Conservation (phyloP, 2,888 invertebrate genomes). For the Ditylenchus weischeri region DNA sequence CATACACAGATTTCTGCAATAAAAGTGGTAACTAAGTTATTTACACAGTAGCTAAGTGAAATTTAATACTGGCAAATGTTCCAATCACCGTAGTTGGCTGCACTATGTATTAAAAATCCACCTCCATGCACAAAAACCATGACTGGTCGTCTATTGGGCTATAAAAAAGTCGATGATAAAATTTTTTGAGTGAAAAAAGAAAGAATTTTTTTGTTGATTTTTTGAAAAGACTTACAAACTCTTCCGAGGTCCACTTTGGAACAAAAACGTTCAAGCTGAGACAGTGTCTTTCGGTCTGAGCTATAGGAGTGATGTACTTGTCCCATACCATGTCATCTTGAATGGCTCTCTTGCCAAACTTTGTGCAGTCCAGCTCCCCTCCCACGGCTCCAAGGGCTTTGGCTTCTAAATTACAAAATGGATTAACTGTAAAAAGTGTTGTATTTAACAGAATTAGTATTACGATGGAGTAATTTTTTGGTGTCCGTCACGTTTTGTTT, state of each 20-base stretch:
- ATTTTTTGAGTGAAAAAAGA: too few species aligned
- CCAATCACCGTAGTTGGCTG: conserved; percentile 42
- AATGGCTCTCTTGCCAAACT: conserved; percentile 41
- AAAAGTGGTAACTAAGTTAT: not conserved
- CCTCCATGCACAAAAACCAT: conserved; percentile 46
- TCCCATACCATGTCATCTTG: conserved; percentile 48
- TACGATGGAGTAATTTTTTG: too few species aligned
- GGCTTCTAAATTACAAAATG: conserved; percentile 33
- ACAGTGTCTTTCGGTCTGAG: conserved; percentile 49
- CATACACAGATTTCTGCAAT: conserved; percentile 44
- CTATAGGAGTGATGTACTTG: conserved; percentile 36
- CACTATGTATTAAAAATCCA: conserved; percentile 37
- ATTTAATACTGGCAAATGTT: conserved; percentile 37
- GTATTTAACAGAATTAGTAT: too few species aligned
- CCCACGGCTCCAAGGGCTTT: conserved; percentile 33
- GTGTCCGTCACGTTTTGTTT: too few species aligned
- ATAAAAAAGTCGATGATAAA: not conserved
- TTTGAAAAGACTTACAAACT: conserved; percentile 11
- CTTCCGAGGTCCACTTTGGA: conserved; percentile 37
- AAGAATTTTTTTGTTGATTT: too few species aligned
- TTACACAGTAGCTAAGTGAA: not conserved
- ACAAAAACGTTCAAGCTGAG: conserved; percentile 50
- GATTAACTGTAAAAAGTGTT: not conserved
- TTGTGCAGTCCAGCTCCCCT: conserved; percentile 32
- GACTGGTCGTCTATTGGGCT: conserved; percentile 30